Base-by-base conservation (phyloP, 2,113 vertebrate species). In the Scatophagus argus region DNA sequence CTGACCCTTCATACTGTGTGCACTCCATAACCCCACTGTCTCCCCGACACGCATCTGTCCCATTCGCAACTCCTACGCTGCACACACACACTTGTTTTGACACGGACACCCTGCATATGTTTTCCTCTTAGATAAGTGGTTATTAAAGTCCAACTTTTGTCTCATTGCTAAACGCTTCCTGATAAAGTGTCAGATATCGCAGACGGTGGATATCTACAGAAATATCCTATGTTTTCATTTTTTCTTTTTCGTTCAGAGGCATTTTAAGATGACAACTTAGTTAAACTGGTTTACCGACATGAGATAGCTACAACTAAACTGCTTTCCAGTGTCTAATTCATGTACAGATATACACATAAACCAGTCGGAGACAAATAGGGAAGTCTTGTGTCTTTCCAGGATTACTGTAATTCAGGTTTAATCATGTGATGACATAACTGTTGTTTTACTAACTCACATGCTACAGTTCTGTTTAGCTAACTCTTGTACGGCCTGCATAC, bases 11-110 rank as follows among this genome's bases (percentile, higher is more conserved):
- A 14, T 41, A 77, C 34, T 55, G 77, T 23, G 44, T 79, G 65
- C 44, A 90, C 82, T 84, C 68, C 5, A 34, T 77, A 68, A 88
- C 71, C 79, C 74, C 69, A 8, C 34, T 47, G 55, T 46, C 70
- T 77, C 25, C 52, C 54, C 63, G 25, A 13, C 36, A 6, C 47
- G 43, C 49, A 75, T 69, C 70, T 68, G 59, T 72, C 58, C 64
- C 59, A 61, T 47, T 59, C 66, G 80, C 31, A 70, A 29, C 46
- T 14, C 32, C 39, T 34, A n/a, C 46, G 31, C 39, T 41, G 36
- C 3, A 39, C 56, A 83, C 3, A 39, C 56, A 83, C 2, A 19
- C 43, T 34, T 67, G 43, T 67, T 60, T 63, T 55, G 38, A 46
- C 62, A 74, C 32, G 55, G 3, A 71, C 31, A 39, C 49, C 27